A percentile compares a stretch with the other conserved stretches of the same genome.
phyloP scores from a whole-genome alignment of 2,888 invertebrate species.

The Spisula solida region DNA sequence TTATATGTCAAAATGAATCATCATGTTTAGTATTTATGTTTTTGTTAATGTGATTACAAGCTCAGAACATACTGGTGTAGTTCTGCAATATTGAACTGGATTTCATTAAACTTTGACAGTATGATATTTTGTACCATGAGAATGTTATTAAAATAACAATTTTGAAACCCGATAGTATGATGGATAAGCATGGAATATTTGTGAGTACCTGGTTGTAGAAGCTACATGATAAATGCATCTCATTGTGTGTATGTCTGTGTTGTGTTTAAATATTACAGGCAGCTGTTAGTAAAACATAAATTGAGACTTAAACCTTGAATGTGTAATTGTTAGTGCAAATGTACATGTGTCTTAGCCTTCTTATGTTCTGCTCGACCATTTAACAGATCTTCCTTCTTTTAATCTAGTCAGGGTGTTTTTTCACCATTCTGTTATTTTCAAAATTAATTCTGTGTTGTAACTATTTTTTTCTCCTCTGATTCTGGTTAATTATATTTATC shows the following conservation, averaged over 20 bases:
- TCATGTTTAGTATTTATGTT: background rate
- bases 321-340: background rate
- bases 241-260: background rate
- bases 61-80: too few relatives aligned
- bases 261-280: background rate
- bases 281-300: background rate
- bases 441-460: background rate
- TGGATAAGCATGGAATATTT: too few relatives aligned
- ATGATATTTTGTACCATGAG: too few relatives aligned
- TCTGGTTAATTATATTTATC: too few relatives aligned
- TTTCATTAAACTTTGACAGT: too few relatives aligned
- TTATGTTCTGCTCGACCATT: background rate
- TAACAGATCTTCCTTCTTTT: background rate
- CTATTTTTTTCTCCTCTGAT: too few relatives aligned
- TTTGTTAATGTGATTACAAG: background rate
- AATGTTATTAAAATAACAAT: too few relatives aligned
- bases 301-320: background rate
- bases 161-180: too few relatives aligned
- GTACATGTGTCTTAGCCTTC: background rate
- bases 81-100: too few relatives aligned
- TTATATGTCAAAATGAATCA: background rate
- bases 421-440: background rate
- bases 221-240: background rate
- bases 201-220: too few relatives aligned
- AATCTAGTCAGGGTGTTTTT: background rate